Conservation (phyloP, 1,140 invertebrate species). For the Penaeus japonicus region DNA sequence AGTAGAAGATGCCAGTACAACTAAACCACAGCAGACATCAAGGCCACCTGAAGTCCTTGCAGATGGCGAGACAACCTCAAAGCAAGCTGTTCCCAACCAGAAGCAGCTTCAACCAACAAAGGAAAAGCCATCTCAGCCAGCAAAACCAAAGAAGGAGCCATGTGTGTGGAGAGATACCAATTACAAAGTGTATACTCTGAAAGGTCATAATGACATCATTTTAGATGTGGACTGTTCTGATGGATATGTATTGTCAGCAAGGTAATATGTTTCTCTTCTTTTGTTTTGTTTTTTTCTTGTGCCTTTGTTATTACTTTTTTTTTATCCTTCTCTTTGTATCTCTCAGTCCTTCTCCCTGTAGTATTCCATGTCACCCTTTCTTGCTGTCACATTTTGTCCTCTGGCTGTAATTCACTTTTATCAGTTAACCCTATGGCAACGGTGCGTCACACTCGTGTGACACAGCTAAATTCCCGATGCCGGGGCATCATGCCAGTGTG, state of each 20-base stretch:
- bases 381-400: too few species aligned
- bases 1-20: neutral
- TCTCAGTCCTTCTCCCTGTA: too few species aligned
- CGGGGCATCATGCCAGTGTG: too few species aligned
- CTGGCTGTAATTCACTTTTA: too few species aligned
- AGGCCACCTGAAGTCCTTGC: too few species aligned
- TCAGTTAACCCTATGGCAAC: too few species aligned
- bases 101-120: neutral
- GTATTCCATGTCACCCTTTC: too few species aligned
- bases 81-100: neutral
- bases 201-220: conserved; percentile 34
- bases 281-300: neutral
- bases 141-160: neutral
- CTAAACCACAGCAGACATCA: too few species aligned
- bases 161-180: conserved; percentile 2
- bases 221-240: conserved; percentile 21
- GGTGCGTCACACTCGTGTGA: too few species aligned
- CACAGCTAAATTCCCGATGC: too few species aligned
- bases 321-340: neutral
- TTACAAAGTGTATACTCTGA: conserved; percentile 18
- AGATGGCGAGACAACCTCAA: too few species aligned
- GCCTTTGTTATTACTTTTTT: neutral
- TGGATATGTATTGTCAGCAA: conserved; percentile 16
- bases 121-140: neutral
- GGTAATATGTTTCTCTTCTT: neutral